Percentiles rank a stretch among this genome's conserved stretches.
These are phyloP conservation scores for Xiphorhynchus erythropygius DNA, from an alignment of 2,797 vertebrate species.

Conservation along the genomic window DNA sequence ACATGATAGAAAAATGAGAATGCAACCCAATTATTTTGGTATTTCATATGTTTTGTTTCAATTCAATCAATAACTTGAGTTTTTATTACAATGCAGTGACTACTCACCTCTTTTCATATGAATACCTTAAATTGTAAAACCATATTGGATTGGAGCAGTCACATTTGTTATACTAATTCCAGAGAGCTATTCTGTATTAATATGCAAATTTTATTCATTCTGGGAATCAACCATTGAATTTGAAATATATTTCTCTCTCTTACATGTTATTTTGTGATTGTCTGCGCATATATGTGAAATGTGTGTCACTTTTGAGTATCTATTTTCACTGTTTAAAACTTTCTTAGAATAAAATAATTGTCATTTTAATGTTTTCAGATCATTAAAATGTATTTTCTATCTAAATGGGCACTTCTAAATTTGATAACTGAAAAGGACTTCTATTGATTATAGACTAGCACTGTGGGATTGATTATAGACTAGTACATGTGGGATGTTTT, in stretches of 20 bases:
- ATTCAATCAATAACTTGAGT: background rate
- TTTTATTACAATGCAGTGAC: background rate
- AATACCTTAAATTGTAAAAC: background rate
- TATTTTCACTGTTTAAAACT: background rate
- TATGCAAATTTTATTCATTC: background rate
- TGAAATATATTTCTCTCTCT: background rate
- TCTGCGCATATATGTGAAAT: background rate
- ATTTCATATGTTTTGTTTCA: background rate
- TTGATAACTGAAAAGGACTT: background rate
- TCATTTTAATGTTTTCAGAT: background rate
- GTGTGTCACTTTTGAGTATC: background rate
- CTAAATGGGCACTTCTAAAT: background rate
- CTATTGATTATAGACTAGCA: background rate
- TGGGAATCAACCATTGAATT: background rate
- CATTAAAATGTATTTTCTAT: background rate
- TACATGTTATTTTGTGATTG: background rate
- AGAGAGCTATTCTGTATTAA: background rate
- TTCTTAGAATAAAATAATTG: background rate
- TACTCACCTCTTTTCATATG: background rate
- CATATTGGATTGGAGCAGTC: background rate
- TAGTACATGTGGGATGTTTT: background rate
- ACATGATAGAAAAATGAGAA: background rate
- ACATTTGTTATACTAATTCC: background rate
- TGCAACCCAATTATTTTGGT: background rate
- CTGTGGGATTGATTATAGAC: background rate